These are phyloP conservation scores for Sesamia inferens DNA, from an alignment of 2,888 invertebrate species.

Conservation along the genomic window DNA sequence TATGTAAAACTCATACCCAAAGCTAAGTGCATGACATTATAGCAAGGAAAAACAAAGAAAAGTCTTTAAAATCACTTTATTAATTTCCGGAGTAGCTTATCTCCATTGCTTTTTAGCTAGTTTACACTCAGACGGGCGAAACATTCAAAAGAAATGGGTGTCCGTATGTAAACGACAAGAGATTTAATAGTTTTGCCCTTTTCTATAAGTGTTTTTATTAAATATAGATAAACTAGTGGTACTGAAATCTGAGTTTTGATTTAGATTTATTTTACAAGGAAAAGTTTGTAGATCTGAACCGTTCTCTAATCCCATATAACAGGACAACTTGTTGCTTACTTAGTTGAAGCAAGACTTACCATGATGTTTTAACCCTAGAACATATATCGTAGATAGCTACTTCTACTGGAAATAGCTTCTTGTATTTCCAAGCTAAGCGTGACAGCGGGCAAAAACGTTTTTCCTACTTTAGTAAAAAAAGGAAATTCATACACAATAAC, in stretches of 20 bases:
- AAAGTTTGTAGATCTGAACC: neutral
- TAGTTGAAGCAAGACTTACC: neutral
- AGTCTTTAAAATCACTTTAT: slow-evolving; percentile 1
- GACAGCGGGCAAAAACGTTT: too few species aligned
- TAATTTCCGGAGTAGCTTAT: neutral
- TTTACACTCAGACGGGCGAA: neutral
- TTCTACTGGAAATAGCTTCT: neutral
- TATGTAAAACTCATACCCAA: neutral
- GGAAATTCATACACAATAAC: too few species aligned
- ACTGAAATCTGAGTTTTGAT: neutral
- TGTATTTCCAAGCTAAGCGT: neutral
- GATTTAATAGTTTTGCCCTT: neutral
- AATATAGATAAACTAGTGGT: too few species aligned
- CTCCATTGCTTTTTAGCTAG: neutral
- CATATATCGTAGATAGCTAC: too few species aligned
- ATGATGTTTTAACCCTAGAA: too few species aligned
- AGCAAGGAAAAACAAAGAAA: slow-evolving; percentile 9
- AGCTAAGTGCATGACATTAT: neutral
- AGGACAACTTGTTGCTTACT: neutral
- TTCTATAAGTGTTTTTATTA: neutral
- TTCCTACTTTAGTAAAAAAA: too few species aligned
- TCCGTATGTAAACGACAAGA: neutral
- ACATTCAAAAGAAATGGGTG: neutral
- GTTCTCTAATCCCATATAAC: neutral
- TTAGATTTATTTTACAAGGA: neutral